phyloP scores from a whole-genome alignment of 2,888 invertebrate species.

The Lutraria lutraria region DNA sequence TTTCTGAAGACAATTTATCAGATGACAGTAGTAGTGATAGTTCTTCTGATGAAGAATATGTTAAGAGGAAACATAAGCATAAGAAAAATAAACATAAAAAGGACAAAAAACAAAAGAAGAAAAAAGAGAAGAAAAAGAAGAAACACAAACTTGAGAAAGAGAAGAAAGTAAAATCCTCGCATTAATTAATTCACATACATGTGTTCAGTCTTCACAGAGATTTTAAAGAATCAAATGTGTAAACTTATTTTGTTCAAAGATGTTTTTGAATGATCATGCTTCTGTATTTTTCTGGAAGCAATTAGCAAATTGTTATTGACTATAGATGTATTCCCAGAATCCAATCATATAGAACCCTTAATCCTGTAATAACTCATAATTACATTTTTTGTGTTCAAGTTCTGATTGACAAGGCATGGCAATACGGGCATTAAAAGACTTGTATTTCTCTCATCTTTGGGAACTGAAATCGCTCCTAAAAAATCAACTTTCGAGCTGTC shows the following conservation, averaged over 20 bases:
- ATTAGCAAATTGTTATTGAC: too few relatives aligned
- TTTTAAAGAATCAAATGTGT: not conserved
- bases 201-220: not conserved
- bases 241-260: not conserved
- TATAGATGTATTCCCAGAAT: too few relatives aligned
- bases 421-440: too few relatives aligned
- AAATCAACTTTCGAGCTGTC: too few relatives aligned
- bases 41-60: constrained; percentile 58
- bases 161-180: constrained; percentile 40
- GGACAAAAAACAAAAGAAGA: constrained; percentile 76
- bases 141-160: constrained; percentile 63
- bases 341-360: too few relatives aligned
- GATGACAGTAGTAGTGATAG: constrained; percentile 64
- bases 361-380: too few relatives aligned
- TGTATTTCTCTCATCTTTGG: too few relatives aligned
- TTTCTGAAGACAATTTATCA: constrained; percentile 64
- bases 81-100: constrained; percentile 76
- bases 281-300: not conserved
- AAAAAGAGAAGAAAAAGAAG: constrained; percentile 71
- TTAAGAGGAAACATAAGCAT: constrained; percentile 72
- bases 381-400: too few relatives aligned
- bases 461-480: too few relatives aligned
- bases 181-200: not conserved
- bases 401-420: too few relatives aligned
- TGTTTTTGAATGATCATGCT: not conserved